These are phyloP conservation scores for Tympanoctomys barrerae DNA, from an alignment of 2,797 vertebrate species.

Conservation along the genomic window DNA sequence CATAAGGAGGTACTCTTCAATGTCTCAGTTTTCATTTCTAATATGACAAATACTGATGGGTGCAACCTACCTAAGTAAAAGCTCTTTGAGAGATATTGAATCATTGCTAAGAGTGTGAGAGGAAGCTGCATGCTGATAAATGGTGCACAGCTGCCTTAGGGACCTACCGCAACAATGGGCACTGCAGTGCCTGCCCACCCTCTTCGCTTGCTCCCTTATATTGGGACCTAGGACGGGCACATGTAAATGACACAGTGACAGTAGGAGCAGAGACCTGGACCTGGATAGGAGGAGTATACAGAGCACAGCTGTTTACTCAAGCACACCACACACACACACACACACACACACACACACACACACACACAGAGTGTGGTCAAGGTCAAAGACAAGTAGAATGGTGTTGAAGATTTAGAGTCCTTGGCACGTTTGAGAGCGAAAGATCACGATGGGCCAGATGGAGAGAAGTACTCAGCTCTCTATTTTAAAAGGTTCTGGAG, in stretches of 20 bases:
- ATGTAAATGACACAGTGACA: not conserved
- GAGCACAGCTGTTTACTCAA: not conserved
- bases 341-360: fast-evolving
- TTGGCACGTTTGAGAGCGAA: not conserved
- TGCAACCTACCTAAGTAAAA: slow-evolving; percentile 13
- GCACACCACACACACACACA: not conserved
- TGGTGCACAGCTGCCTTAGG: not conserved
- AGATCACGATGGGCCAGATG: not conserved
- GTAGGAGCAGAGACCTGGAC: not conserved
- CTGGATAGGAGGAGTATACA: not conserved
- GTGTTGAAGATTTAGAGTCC: not conserved
- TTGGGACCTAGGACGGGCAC: not conserved
- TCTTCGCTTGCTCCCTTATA: not conserved
- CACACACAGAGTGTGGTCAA: not conserved
- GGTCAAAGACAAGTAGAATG: not conserved
- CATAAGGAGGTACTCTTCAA: not conserved
- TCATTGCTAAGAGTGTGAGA: not conserved
- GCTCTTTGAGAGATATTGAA: not conserved
- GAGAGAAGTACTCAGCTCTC: not conserved
- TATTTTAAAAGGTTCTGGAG: not conserved
- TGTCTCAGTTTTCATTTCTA: slow-evolving; percentile 18
- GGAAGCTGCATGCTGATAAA: not conserved
- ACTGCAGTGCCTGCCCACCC: fast-evolving
- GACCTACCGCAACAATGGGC: not conserved
- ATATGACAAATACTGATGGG: not conserved